These are phyloP conservation scores for Carapus acus DNA, from an alignment of 2,797 vertebrate species.

Conservation along the genomic window DNA sequence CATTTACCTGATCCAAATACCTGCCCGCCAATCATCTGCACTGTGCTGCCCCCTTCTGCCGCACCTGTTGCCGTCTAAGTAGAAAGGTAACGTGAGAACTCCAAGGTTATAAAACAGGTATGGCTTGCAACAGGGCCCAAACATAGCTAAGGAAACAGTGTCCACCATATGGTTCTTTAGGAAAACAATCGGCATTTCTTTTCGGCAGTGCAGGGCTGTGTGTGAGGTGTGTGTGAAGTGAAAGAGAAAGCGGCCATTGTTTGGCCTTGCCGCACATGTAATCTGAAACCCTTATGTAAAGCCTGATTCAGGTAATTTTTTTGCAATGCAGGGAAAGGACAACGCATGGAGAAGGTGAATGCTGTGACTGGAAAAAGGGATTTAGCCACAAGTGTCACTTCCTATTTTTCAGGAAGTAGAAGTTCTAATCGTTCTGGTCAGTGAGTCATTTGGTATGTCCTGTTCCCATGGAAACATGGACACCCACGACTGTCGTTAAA, in stretches of 20 bases:
- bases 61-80: neutral
- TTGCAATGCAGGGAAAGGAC: too few relatives aligned
- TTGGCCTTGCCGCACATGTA: conserved; percentile 32
- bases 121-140: neutral
- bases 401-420: conserved; percentile 40
- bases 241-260: conserved; percentile 44
- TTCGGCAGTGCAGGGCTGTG: conserved; percentile 8
- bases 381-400: conserved; percentile 20
- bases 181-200: neutral
- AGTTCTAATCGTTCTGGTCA: conserved; percentile 32
- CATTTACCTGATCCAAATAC: conserved; percentile 38
- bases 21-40: conserved; percentile 60
- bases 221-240: conserved; percentile 14
- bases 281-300: conserved; percentile 41
- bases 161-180: neutral
- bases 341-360: too few relatives aligned
- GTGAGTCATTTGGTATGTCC: conserved; percentile 31
- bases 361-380: too few relatives aligned
- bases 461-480: conserved; percentile 40
- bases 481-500: conserved; percentile 9
- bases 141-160: neutral
- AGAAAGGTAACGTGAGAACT: neutral
- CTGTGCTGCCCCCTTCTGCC: conserved; percentile 67
- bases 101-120: neutral
- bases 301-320: conserved; percentile 6